Conservation (phyloP, 2,113 vertebrate genomes). For the zebrafish (Danio rerio) region GRCz12tu NC_133191.1:45789001-45789500, state of each 20-base stretch:
- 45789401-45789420: conserved; percentile 9
- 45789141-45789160: neutral
- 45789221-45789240: neutral
- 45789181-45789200: neutral
- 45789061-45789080: neutral
- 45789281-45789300: conserved; percentile 44
- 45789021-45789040: neutral
- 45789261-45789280: neutral
- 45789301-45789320: conserved; percentile 81
- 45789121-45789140: neutral
- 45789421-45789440: neutral
- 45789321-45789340: conserved; percentile 94
- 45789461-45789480: neutral
- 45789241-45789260: neutral
- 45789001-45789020: neutral
- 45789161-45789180: conserved; percentile 17
- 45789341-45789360: conserved; percentile 98
- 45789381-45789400: conserved; percentile 21
- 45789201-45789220: conserved; percentile 2
- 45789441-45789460: conserved; percentile 40
- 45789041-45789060: neutral
- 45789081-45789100: neutral
- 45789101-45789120: neutral
- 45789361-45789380: conserved; percentile 93
- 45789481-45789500: conserved; percentile 11